Conservation (phyloP, 2,113 vertebrate genomes). For the Lethenteron reissneri region DNA sequence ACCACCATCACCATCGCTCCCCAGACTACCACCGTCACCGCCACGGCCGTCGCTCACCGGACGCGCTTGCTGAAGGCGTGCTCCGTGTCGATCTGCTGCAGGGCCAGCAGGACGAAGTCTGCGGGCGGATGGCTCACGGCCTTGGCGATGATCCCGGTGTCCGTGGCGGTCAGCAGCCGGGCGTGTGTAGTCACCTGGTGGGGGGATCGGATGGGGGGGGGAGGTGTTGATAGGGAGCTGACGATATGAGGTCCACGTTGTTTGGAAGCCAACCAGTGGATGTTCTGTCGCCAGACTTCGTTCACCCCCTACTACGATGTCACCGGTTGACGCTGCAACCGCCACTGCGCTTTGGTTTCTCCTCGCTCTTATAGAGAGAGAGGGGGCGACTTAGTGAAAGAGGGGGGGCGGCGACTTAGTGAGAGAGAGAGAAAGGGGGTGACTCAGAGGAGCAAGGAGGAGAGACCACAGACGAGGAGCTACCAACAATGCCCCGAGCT, state of each 20-base stretch:
- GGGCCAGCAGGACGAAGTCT: slow-evolving; percentile 31
- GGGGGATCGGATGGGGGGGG: slow-evolving; percentile 9
- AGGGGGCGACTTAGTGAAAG: too few relatives aligned
- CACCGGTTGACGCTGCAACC: too few relatives aligned
- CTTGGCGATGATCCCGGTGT: slow-evolving; percentile 24
- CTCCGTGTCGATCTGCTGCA: slow-evolving; percentile 81
- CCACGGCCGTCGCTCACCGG: slow-evolving; percentile 24
- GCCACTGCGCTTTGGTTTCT: too few relatives aligned
- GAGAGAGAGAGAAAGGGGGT: too few relatives aligned
- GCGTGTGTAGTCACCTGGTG: slow-evolving; percentile 75
- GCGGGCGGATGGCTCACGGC: slow-evolving; percentile 15
- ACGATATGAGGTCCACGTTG: not conserved
- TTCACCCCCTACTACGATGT: too few relatives aligned
- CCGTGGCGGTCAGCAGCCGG: slow-evolving; percentile 49
- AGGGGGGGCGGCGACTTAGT: too few relatives aligned
- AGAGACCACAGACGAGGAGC: too few relatives aligned
- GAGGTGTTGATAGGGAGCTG: not conserved
- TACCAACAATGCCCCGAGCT: too few relatives aligned
- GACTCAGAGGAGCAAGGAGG: too few relatives aligned
- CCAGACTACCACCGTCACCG: accelerated
- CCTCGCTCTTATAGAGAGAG: too few relatives aligned
- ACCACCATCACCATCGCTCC: not conserved
- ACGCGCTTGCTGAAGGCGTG: slow-evolving; percentile 58
- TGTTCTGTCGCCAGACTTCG: too few relatives aligned
- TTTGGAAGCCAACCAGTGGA: too few relatives aligned